Percentiles rank a stretch among this genome's conserved stretches.
These are phyloP conservation scores for Scaptomyza caliginosa DNA, from an alignment of 2,888 invertebrate genomes.

Conservation along the genomic window DNA sequence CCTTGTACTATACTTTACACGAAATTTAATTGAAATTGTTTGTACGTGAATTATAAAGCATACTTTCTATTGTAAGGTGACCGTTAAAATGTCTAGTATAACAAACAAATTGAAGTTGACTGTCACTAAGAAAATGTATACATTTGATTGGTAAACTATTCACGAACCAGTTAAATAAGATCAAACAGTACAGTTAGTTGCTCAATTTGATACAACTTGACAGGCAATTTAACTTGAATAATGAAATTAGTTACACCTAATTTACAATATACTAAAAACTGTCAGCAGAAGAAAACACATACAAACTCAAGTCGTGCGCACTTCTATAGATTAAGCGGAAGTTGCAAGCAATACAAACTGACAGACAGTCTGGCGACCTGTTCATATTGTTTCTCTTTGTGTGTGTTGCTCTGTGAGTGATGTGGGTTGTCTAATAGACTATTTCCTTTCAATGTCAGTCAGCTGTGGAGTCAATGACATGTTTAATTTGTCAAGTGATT, in stretches of 20 bases:
- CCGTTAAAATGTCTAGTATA: not conserved
- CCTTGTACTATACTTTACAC: slow-evolving; percentile 1
- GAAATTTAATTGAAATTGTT: slow-evolving; percentile 35
- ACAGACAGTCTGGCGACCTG: slow-evolving; percentile 23
- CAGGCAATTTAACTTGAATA: slow-evolving; percentile 40
- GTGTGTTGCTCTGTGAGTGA: slow-evolving; percentile 16
- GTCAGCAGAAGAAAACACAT: slow-evolving; percentile 18
- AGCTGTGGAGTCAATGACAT: slow-evolving; percentile 49
- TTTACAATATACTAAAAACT: slow-evolving; percentile 7
- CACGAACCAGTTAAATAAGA: not conserved
- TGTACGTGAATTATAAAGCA: not conserved
- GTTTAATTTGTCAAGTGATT: slow-evolving; percentile 65
- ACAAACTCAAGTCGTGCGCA: slow-evolving; percentile 29
- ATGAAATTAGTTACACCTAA: slow-evolving; percentile 44
- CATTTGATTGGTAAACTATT: not conserved
- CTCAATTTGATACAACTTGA: slow-evolving; percentile 26
- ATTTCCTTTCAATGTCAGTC: slow-evolving; percentile 59
- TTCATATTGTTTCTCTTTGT: not conserved
- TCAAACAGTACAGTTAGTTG: not conserved
- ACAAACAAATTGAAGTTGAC: not conserved
- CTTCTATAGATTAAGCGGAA: slow-evolving; percentile 30
- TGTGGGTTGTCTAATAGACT: slow-evolving; percentile 53
- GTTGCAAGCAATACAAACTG: slow-evolving; percentile 15
- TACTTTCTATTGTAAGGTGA: not conserved
- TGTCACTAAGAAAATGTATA: too few relatives aligned